Evolutionary conservation across 2,888 invertebrate genomes (phyloP).

Genomic region (Pegoplata infirma): DNA sequence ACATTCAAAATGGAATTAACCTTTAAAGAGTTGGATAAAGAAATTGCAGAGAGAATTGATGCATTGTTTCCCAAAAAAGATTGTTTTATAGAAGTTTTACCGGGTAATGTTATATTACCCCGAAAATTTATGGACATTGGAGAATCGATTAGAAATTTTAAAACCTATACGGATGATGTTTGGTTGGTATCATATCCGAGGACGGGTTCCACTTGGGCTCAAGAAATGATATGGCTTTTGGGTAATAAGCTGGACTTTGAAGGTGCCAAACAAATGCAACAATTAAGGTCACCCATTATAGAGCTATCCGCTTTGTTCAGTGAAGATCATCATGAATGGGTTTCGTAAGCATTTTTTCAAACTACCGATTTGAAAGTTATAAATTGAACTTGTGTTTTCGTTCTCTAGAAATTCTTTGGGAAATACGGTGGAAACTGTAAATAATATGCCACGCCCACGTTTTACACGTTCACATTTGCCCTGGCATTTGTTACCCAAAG

Average conservation of each 20-base stretch:
- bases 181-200: constrained; percentile 94
- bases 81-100: constrained; percentile 86
- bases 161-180: constrained; percentile 86
- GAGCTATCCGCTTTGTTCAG: constrained; percentile 84
- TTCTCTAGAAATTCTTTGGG: constrained; percentile 78
- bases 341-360: constrained; percentile 80
- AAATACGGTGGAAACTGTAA: constrained; percentile 86
- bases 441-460: constrained; percentile 84
- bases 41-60: constrained; percentile 81
- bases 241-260: constrained; percentile 88
- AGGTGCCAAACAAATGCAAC: constrained; percentile 81
- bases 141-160: constrained; percentile 84
- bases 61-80: constrained; percentile 84
- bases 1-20: constrained; percentile 62
- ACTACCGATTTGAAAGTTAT: too few relatives aligned
- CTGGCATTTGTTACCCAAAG: constrained; percentile 84
- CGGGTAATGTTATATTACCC: constrained; percentile 85
- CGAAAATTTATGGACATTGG: constrained; percentile 84
- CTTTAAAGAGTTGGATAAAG: constrained; percentile 82
- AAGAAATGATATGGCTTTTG: constrained; percentile 96
- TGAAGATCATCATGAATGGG: constrained; percentile 81
- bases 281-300: constrained; percentile 84
- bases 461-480: constrained; percentile 88
- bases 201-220: constrained; percentile 95
- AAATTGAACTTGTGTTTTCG: too few relatives aligned